phyloP scores from a whole-genome alignment of 1,140 invertebrate species.

The Harlomillsia oculata region DNA sequence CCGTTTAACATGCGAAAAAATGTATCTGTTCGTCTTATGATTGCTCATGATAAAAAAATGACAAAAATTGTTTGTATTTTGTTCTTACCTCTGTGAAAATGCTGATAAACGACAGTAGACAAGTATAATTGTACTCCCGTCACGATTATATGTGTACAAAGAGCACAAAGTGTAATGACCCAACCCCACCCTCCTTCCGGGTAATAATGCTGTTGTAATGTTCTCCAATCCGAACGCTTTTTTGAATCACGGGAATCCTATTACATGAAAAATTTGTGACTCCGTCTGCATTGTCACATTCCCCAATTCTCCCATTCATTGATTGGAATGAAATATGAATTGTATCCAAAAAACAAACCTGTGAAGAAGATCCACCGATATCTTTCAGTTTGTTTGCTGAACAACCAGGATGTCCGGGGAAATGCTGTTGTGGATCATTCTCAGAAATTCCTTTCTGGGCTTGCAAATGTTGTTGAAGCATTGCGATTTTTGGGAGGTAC shows the following conservation, averaged over 20 bases:
- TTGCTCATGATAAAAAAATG: too few species aligned
- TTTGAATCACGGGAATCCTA: conserved; percentile 18
- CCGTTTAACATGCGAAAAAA: too few species aligned
- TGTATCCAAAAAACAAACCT: too few species aligned
- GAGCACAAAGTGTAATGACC: conserved; percentile 16
- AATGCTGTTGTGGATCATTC: neutral
- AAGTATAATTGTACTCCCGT: conserved; percentile 20
- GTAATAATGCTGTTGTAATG: conserved; percentile 17
- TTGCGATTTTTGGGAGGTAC: conserved; percentile 8
- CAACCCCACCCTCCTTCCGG: conserved; percentile 19
- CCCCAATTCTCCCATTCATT: neutral
- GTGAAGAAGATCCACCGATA: too few species aligned
- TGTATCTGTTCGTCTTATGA: too few species aligned
- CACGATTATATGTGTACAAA: conserved; percentile 7
- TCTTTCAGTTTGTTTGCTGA: too few species aligned
- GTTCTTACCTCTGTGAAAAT: conserved; percentile 16
- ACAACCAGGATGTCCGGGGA: too few species aligned
- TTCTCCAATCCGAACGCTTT: conserved; percentile 14
- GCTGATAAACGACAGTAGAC: conserved; percentile 9
- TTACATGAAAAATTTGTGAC: neutral
- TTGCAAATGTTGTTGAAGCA: neutral
- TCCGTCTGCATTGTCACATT: neutral
- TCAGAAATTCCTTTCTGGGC: neutral
- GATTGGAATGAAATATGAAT: neutral
- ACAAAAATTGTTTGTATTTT: neutral